A percentile compares a stretch with the other conserved stretches of the same genome.
Conservation (phyloP, 1,140 invertebrate genomes). For the Latrodectus geometricus region DNA sequence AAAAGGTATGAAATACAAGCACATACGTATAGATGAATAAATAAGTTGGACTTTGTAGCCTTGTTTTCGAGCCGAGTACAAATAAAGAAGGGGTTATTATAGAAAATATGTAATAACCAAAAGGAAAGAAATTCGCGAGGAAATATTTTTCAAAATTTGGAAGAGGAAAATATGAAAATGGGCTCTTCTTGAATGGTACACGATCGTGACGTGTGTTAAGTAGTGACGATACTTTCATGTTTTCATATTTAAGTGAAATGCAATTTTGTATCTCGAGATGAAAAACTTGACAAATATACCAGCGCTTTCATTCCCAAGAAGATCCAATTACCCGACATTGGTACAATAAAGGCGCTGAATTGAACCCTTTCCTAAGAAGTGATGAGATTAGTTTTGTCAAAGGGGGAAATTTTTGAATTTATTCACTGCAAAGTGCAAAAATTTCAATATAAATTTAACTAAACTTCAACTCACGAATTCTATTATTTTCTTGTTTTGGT, state of each 20-base stretch:
- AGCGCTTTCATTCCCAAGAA: too few relatives aligned
- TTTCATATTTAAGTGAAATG: slow-evolving; percentile 2
- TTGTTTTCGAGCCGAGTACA: slow-evolving; percentile 46
- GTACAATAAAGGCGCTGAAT: too few relatives aligned
- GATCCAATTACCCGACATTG: too few relatives aligned
- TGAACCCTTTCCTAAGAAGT: too few relatives aligned
- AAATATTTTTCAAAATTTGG: neutral
- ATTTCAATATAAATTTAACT: too few relatives aligned
- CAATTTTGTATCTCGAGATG: neutral
- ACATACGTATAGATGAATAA: slow-evolving; percentile 39
- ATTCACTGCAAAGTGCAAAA: too few relatives aligned
- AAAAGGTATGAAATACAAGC: slow-evolving; percentile 38
- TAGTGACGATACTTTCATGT: neutral
- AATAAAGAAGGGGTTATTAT: slow-evolving; percentile 30
- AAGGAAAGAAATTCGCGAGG: neutral
- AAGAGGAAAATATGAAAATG: neutral
- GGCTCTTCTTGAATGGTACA: neutral
- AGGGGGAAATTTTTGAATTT: too few relatives aligned
- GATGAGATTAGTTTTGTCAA: too few relatives aligned
- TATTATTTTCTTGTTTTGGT: too few relatives aligned
- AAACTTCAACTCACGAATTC: too few relatives aligned
- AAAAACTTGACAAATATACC: neutral
- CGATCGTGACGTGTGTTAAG: slow-evolving; percentile 29
- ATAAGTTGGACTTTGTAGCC: slow-evolving; percentile 31
- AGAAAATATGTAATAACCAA: slow-evolving; percentile 26